Conservation (phyloP, 1,140 invertebrate species). For the Hyles vespertilio region DNA sequence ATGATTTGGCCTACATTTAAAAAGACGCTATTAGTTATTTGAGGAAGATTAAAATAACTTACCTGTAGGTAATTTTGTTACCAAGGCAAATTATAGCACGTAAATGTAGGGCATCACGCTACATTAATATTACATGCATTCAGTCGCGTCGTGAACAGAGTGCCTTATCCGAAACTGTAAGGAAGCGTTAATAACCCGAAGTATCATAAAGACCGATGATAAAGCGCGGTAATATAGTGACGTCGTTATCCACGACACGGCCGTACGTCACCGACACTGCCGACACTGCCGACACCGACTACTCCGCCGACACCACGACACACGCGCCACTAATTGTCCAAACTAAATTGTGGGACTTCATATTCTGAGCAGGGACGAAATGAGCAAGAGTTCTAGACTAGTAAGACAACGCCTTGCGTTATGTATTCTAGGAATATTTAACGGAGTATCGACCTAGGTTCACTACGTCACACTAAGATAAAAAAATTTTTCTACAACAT, state of each 20-base stretch:
- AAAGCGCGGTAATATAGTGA: slow-evolving; percentile 5
- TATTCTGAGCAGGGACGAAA: slow-evolving; percentile 3
- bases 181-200: too few relatives aligned
- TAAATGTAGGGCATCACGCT: too few relatives aligned
- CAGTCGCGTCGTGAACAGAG: neutral
- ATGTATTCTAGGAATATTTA: too few relatives aligned
- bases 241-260: slow-evolving; percentile 8
- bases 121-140: too few relatives aligned
- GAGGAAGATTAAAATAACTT: too few relatives aligned
- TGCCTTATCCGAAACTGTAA: neutral
- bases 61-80: too few relatives aligned
- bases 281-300: neutral
- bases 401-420: neutral
- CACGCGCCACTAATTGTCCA: slow-evolving; percentile 7
- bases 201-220: slow-evolving; percentile 1
- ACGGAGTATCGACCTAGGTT: too few relatives aligned
- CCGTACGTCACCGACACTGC: neutral
- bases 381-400: neutral
- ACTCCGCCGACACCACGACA: neutral
- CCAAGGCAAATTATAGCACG: too few relatives aligned
- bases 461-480: too few relatives aligned
- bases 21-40: too few relatives aligned
- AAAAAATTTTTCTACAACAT: too few relatives aligned
- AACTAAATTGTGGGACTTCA: slow-evolving; percentile 9
- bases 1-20: too few relatives aligned